phyloP scores from a whole-genome alignment of 1,140 invertebrate genomes.

The Teleopsis dalmanni region DNA sequence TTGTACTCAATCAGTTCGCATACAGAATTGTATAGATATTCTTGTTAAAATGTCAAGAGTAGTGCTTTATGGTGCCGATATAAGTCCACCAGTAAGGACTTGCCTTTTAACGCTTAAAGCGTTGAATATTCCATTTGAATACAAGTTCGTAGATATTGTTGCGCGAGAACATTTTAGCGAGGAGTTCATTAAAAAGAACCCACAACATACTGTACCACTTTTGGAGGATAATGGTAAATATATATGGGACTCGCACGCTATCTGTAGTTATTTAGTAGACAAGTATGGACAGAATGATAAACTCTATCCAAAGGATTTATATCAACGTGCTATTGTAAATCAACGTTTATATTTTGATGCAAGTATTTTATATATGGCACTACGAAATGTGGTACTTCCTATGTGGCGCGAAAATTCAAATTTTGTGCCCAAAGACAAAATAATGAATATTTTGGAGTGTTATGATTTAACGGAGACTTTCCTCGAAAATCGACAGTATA shows the following conservation, averaged over 20 bases:
- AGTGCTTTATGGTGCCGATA: conserved; percentile 41
- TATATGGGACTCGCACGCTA: conserved; percentile 52
- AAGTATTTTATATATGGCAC: conserved; percentile 50
- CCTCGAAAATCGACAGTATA: conserved; percentile 36
- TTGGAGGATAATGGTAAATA: conserved; percentile 56
- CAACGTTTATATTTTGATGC: conserved; percentile 51
- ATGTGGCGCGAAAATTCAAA: conserved; percentile 2
- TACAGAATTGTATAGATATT: conserved; percentile 1
- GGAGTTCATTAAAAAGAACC: conserved; percentile 68
- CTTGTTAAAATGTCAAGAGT: conserved; percentile 31
- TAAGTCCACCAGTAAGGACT: conserved; percentile 47
- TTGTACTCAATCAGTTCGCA: too few relatives aligned
- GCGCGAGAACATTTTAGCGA: conserved; percentile 55
- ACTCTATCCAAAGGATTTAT: conserved; percentile 49
- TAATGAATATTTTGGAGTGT: conserved; percentile 34
- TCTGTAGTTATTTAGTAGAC: conserved; percentile 47
- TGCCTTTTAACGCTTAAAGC: conserved; percentile 43
- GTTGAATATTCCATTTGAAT: conserved; percentile 45
- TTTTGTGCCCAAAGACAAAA: conserved; percentile 5
- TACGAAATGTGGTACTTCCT: conserved; percentile 29
- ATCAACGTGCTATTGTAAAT: conserved; percentile 46
- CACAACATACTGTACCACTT: conserved; percentile 56
- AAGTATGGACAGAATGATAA: conserved; percentile 48
- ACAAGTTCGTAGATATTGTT: conserved; percentile 49
- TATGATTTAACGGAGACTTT: conserved; percentile 45